phyloP scores from a whole-genome alignment of 2,113 vertebrate species.

The Malurus alboscapulatus region DNA sequence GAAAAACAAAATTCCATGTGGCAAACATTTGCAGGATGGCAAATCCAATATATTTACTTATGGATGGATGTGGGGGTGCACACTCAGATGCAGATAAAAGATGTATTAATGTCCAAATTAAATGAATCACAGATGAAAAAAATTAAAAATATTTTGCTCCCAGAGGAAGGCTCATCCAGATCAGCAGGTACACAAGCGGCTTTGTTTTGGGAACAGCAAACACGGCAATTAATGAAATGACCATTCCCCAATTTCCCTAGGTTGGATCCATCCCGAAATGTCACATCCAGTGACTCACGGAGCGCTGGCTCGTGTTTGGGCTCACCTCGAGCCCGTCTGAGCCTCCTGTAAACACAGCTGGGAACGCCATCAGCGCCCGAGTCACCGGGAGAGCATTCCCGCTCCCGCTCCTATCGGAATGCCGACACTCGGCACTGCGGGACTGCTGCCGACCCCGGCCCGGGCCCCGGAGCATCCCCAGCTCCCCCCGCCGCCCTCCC shows the following conservation, averaged over 20 bases:
- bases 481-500: neutral
- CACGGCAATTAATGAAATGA: neutral
- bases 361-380: neutral
- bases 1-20: neutral
- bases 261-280: neutral
- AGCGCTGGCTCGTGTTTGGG: neutral
- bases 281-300: slow-evolving; percentile 21
- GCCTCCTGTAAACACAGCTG: slow-evolving; percentile 9
- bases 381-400: neutral
- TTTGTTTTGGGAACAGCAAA: neutral
- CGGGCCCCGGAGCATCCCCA: neutral
- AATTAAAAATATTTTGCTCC: neutral
- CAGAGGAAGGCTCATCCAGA: neutral
- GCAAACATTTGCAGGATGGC: neutral
- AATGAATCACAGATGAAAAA: neutral
- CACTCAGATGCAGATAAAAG: neutral
- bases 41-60: neutral
- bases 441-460: neutral
- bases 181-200: neutral
- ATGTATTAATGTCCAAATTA: neutral
- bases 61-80: fast-evolving
- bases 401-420: neutral
- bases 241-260: neutral
- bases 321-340: neutral
- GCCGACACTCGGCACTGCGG: neutral